These are phyloP conservation scores for Peucedramus taeniatus DNA, from an alignment of 2,113 vertebrate species.

Conservation along the genomic window DNA sequence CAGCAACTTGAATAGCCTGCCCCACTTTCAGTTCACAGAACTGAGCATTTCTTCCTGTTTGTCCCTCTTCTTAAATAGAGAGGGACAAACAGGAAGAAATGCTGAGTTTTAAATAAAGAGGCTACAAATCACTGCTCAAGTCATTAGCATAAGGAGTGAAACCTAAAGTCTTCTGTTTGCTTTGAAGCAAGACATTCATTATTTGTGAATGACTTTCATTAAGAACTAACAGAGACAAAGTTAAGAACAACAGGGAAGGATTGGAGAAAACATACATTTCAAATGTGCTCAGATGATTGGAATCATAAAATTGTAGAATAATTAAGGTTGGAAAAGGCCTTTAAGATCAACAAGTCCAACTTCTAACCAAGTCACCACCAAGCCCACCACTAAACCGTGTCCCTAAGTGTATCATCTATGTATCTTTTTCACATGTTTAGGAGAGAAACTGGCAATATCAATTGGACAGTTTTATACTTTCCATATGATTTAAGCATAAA, in stretches of 20 bases:
- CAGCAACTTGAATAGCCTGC: fast-evolving
- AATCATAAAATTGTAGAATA: background rate
- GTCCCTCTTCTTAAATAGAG: background rate
- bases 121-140: background rate
- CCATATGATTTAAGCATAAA: background rate
- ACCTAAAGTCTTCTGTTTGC: background rate
- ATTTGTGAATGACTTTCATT: background rate
- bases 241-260: background rate
- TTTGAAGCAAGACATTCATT: background rate
- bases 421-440: background rate
- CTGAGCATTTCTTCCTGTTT: background rate
- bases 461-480: background rate
- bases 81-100: no score
- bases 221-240: background rate
- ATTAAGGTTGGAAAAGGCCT: background rate
- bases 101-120: background rate
- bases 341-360: background rate
- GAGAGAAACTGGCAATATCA: background rate
- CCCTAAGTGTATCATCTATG: background rate
- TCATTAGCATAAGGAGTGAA: background rate
- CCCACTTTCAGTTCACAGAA: background rate
- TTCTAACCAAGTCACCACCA: background rate
- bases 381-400: background rate
- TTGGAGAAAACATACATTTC: background rate
- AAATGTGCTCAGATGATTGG: background rate